Conservation (phyloP, 2,797 vertebrate genomes). For the Babyrousa celebensis region DNA sequence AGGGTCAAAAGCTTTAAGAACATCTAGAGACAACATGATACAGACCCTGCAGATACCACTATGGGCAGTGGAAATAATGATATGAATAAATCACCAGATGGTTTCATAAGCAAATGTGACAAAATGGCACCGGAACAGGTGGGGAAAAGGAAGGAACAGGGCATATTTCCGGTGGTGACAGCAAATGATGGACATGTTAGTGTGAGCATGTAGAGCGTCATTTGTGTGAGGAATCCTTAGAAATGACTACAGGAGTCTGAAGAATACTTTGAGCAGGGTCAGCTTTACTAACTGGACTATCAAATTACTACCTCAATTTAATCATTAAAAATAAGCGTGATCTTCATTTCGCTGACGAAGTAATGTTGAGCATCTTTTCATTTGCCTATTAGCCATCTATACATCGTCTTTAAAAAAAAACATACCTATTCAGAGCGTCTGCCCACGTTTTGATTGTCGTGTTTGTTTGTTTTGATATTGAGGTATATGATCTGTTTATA, state of each 20-base stretch:
- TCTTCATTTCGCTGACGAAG: too few relatives aligned
- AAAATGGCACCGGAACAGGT: not conserved
- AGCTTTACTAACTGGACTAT: not conserved
- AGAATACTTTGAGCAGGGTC: not conserved
- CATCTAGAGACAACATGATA: rapidly evolving
- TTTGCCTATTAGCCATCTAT: not conserved
- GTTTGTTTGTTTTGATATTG: not conserved
- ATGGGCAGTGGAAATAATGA: not conserved
- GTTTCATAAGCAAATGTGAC: not conserved
- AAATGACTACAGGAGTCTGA: not conserved
- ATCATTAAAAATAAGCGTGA: slow-evolving; percentile 15
- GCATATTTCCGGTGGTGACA: not conserved
- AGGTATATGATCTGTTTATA: not conserved
- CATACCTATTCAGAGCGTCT: not conserved
- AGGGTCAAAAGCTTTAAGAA: not conserved
- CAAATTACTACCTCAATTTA: not conserved
- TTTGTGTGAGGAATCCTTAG: rapidly evolving
- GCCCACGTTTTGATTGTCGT: not conserved
- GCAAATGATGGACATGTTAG: not conserved
- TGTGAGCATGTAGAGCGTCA: not conserved
- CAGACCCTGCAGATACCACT: not conserved
- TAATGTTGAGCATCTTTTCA: not conserved
- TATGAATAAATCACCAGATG: not conserved
- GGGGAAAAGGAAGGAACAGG: not conserved
- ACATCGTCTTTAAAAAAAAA: not conserved